Evolutionary conservation across 2,113 vertebrate genomes (phyloP).

Genomic region (Oplegnathus fasciatus): DNA sequence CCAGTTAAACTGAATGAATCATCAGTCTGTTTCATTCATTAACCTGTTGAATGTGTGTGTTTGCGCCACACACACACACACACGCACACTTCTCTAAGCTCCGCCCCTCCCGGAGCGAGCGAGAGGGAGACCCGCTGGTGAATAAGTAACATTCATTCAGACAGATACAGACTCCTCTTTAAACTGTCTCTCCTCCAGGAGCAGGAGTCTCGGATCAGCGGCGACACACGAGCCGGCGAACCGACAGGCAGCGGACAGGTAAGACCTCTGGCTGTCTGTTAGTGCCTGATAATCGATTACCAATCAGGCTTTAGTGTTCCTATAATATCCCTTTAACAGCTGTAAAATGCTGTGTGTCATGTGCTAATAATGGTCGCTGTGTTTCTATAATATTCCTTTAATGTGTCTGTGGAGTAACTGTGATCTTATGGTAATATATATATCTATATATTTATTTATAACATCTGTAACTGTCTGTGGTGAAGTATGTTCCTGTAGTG

Average conservation of each 20-base stretch:
- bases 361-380: too few relatives aligned
- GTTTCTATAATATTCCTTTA: too few relatives aligned
- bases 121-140: constrained; percentile 28
- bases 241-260: constrained; percentile 38
- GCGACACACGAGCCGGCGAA: background rate
- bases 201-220: background rate
- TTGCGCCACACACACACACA: background rate
- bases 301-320: background rate
- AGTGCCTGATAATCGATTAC: background rate
- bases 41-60: constrained; percentile 27
- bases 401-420: too few relatives aligned
- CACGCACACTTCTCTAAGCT: constrained; percentile 18
- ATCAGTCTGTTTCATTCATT: constrained; percentile 51
- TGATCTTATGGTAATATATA: too few relatives aligned
- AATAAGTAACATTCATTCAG: constrained; percentile 43
- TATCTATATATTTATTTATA: too few relatives aligned
- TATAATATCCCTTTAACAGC: too few relatives aligned
- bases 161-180: background rate
- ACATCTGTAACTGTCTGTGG: too few relatives aligned
- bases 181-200: too few relatives aligned
- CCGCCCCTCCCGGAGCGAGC: constrained; percentile 50
- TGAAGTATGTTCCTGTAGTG: too few relatives aligned
- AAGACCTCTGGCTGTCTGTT: background rate
- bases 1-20: constrained; percentile 32
- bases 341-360: too few relatives aligned